These are phyloP conservation scores for Oithona nana DNA, from an alignment of 2,888 invertebrate species.

Conservation along the genomic window DNA sequence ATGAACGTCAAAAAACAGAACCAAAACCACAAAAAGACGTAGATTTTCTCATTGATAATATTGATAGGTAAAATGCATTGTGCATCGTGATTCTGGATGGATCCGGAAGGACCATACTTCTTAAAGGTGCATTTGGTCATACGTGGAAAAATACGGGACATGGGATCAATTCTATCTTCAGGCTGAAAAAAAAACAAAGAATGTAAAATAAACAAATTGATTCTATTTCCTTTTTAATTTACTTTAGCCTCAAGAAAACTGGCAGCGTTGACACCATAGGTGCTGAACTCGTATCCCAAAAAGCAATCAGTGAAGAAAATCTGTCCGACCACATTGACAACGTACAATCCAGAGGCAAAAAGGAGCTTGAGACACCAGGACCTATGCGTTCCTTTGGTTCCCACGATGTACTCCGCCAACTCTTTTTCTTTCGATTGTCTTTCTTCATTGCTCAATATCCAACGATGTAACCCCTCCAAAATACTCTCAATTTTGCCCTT, in stretches of 20 bases:
- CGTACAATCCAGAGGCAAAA: conserved; percentile 2
- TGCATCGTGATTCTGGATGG: conserved; percentile 14
- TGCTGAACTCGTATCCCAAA: conserved; percentile 16
- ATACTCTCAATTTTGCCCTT: conserved; percentile 7
- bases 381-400: conserved; percentile 3
- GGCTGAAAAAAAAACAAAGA: neutral
- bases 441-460: neutral
- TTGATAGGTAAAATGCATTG: conserved; percentile 16
- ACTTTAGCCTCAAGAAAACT: conserved; percentile 5
- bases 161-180: conserved; percentile 15
- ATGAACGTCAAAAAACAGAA: conserved; percentile 1
- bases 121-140: conserved; percentile 12
- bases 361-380: conserved; percentile 10
- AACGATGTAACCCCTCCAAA: conserved; percentile 2
- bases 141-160: conserved; percentile 16
- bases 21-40: conserved; percentile 18
- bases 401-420: conserved; percentile 3
- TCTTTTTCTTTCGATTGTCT: conserved; percentile 6
- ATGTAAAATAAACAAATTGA: neutral
- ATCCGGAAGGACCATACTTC: conserved; percentile 12
- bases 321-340: conserved; percentile 13
- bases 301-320: conserved; percentile 16
- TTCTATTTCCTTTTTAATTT: neutral
- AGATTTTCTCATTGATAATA: conserved; percentile 16
- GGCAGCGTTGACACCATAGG: conserved; percentile 12